phyloP scores from a whole-genome alignment of 2,888 invertebrate genomes.

The Aquatica leii region DNA sequence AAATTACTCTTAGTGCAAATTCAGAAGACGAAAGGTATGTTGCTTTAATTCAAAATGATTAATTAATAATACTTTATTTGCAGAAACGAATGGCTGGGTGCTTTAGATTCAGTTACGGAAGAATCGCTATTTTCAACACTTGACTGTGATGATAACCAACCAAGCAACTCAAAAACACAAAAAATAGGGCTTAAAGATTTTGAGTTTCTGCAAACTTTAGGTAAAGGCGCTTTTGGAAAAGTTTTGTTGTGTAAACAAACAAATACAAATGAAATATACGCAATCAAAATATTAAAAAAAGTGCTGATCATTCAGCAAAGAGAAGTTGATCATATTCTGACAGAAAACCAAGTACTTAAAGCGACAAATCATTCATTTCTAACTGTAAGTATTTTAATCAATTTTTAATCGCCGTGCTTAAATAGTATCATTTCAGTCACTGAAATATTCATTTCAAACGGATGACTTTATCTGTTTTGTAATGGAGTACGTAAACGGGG shows the following conservation, averaged over 20 bases:
- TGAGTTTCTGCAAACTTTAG: neutral
- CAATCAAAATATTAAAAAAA: constrained; percentile 6
- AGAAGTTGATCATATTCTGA: neutral
- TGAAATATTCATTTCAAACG: constrained; percentile 15
- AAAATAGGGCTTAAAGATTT: neutral
- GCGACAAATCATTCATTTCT: neutral
- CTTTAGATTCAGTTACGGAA: no score
- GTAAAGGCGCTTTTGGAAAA: constrained; percentile 8
- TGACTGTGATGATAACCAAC: no score
- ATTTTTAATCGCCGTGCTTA: neutral
- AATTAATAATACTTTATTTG: no score
- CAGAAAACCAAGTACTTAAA: neutral
- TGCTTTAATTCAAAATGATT: no score
- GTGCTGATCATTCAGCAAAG: neutral
- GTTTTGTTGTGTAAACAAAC: constrained; percentile 7
- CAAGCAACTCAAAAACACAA: no score
- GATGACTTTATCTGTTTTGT: neutral
- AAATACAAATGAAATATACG: neutral
- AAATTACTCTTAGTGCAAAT: no score
- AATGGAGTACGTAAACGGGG: constrained; percentile 7
- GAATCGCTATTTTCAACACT: no score
- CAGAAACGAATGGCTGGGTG: no score
- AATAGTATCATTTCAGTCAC: neutral
- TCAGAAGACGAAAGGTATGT: no score
- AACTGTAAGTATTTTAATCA: neutral